Conservation (phyloP, 2,113 vertebrate species). For the Tachysurus fulvidraco region DNA sequence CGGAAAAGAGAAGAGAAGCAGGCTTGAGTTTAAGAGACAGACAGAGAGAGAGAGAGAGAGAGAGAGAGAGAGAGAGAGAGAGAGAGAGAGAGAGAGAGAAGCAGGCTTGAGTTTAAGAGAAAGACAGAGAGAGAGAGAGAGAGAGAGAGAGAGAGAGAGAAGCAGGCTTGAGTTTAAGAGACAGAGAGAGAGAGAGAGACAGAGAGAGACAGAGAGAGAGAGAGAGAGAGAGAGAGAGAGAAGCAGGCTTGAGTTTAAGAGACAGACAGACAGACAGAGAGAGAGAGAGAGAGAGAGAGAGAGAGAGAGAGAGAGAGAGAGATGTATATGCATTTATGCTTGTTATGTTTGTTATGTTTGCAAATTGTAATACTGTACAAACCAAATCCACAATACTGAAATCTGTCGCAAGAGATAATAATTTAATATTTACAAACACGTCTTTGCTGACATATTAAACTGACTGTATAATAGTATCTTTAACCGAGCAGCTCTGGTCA, state of each 20-base stretch:
- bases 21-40: neutral
- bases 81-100: too few species aligned
- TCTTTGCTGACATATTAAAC: neutral
- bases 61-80: too few species aligned
- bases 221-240: neutral
- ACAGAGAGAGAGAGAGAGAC: neutral
- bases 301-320: neutral
- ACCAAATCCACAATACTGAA: neutral
- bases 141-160: neutral
- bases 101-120: slow-evolving; percentile 27
- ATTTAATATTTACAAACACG: neutral
- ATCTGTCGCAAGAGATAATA: neutral
- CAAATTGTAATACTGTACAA: too few species aligned
- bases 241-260: slow-evolving; percentile 12
- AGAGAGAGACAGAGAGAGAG: neutral
- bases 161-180: too few species aligned
- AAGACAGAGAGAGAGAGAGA: too few species aligned
- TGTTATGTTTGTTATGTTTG: neutral
- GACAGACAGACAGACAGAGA: neutral
- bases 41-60: too few species aligned
- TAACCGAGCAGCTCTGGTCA: neutral
- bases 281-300: neutral
- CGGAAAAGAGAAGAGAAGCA: neutral
- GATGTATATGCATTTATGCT: neutral
- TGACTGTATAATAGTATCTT: neutral